Base-by-base conservation (phyloP, 2,888 invertebrate species). In the Eristalis intricaria region DNA sequence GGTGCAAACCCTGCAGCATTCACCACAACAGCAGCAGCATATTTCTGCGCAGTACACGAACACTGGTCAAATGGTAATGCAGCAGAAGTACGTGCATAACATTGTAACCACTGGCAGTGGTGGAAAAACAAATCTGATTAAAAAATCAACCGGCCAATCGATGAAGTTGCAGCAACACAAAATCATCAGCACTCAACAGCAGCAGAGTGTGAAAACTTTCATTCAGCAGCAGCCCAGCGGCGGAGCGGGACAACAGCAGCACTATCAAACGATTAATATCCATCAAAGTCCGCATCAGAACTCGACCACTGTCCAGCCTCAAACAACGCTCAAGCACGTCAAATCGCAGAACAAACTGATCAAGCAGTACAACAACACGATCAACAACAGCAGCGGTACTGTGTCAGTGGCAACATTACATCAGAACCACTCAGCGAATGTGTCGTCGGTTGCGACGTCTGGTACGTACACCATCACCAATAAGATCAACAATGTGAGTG, bases 281-380 rank as follows among this genome's bases (percentile, higher is more conserved):
- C 89, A 89, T 74, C 89, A 75, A 64, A 83, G 84, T 58, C 89
- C 75, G 73, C 87, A 87, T 29, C 88, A 85, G 22, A 81, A 58
- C 15, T 63, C 80, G 5, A 15, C 63, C 1, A 75, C 81, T 32
- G 80, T 74, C 11, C 15, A 70, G 19, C 70, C 68, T 7, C 84
- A 77, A 38, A 79, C 88, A 13, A 90, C 83, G 10, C 78, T 89
- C 8, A 89, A 89, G 60, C 89, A 89, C 40, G 74, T 90, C 8
- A 89, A 89, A 66, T 89, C 90, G 40, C 89, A 89, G 32, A 90
- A 93, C 50, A 50, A 50, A 88, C 90, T 93, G 71, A 90, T 92
- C 3, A 92, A 93, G 88, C 93, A 93, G 89, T 91, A 91, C 80
- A 91, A 90, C 65, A 91, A 90, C 85, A 90, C 89, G 66, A 89